phyloP scores from a whole-genome alignment of 2,797 vertebrate species.

The Phataginus tricuspis region DNA sequence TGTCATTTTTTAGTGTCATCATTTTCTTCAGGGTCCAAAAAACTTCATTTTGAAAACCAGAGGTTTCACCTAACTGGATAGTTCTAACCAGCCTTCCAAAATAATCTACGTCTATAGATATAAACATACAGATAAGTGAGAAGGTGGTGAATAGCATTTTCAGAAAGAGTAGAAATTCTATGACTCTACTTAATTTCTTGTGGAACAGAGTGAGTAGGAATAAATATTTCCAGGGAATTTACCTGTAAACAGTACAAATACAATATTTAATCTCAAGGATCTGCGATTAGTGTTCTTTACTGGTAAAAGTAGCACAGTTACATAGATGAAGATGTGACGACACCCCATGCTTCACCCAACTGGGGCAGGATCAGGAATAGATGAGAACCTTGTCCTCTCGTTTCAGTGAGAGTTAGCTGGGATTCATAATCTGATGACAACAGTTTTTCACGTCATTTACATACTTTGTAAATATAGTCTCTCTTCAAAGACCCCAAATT shows the following conservation, averaged over 20 bases:
- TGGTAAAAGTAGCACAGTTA: background rate
- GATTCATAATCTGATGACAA: background rate
- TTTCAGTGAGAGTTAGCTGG: background rate
- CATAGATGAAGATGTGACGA: background rate
- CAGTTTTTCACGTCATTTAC: slow-evolving; percentile 14
- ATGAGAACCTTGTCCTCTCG: background rate
- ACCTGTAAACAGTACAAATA: background rate
- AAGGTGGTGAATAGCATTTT: background rate
- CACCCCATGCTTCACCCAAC: background rate
- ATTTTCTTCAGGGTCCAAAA: background rate
- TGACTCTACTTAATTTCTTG: background rate
- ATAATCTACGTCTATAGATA: background rate
- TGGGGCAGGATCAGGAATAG: background rate
- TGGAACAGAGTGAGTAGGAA: background rate
- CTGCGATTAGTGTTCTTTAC: background rate
- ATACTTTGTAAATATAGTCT: background rate
- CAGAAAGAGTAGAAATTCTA: background rate
- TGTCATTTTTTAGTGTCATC: background rate
- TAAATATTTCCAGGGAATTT: slow-evolving; percentile 42
- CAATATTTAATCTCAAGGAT: background rate
- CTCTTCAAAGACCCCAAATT: background rate
- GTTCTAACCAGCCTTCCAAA: background rate
- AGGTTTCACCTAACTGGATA: background rate
- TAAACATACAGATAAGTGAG: background rate
- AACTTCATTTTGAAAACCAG: background rate